Conservation (phyloP, 30 jellyfish, hydroid and myxozoan genomes). For the Pelagia noctiluca region DNA sequence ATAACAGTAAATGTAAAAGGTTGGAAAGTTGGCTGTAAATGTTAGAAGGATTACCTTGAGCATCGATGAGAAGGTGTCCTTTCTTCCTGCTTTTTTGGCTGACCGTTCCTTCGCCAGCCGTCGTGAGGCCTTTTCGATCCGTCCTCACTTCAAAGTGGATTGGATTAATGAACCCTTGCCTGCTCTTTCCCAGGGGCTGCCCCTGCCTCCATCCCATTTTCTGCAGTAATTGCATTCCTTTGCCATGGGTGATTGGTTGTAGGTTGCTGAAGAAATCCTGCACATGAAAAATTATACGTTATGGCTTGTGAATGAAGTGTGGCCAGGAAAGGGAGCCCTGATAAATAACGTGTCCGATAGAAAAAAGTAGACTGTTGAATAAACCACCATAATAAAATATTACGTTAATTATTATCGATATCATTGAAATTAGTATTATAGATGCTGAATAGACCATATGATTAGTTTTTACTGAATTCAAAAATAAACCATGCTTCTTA, state of each 20-base stretch:
- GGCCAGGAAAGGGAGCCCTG: too few relatives aligned
- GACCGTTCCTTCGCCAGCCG: conserved; percentile 69
- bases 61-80: conserved; percentile 60
- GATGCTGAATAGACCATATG: too few relatives aligned
- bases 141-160: conserved; percentile 63
- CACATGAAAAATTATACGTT: background rate
- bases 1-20: too few relatives aligned
- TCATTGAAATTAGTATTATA: too few relatives aligned
- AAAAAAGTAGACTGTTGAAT: too few relatives aligned
- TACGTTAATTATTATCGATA: too few relatives aligned
- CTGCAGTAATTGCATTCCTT: conserved; percentile 85
- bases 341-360: too few relatives aligned
- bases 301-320: too few relatives aligned
- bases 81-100: conserved; percentile 27
- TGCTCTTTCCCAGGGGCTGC: conserved; percentile 90
- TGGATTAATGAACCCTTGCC: conserved; percentile 83
- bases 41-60: conserved; percentile 40
- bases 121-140: conserved; percentile 91
- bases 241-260: conserved; percentile 90
- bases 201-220: conserved; percentile 99
- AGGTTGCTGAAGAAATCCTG: conserved; percentile 90
- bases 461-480: too few relatives aligned
- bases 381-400: too few relatives aligned
- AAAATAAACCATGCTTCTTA: too few relatives aligned
- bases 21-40: too few relatives aligned